Evolutionary conservation across 2,113 vertebrate genomes (phyloP).

Genomic region (Stigmatopora nigra): DNA sequence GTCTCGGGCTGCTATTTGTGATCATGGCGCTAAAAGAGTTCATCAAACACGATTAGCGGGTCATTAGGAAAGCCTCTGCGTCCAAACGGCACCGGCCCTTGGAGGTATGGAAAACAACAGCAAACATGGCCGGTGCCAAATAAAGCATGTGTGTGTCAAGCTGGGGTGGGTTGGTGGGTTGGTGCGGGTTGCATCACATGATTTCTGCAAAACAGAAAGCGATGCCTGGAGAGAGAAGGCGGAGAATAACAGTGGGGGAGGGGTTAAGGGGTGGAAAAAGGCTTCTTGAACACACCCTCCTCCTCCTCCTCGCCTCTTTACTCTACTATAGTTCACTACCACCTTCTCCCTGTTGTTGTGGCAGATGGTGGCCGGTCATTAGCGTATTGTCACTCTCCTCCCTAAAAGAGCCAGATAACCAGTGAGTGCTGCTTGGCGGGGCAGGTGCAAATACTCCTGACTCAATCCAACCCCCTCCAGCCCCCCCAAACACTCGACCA

Average conservation of each 20-base stretch:
- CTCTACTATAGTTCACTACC: conserved; percentile 23
- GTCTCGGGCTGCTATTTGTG: too few relatives aligned
- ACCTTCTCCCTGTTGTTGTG: conserved; percentile 58
- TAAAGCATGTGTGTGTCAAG: conserved; percentile 18
- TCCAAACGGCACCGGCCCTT: conserved; percentile 11
- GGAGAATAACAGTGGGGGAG: conserved; percentile 1
- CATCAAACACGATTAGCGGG: conserved; percentile 32
- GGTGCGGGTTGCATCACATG: conserved; percentile 36
- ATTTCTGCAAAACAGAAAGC: conserved; percentile 54
- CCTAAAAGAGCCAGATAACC: conserved; percentile 73
- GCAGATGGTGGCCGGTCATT: conserved; percentile 79
- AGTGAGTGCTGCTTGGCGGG: conserved; percentile 66
- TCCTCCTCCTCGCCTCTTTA: conserved; percentile 4
- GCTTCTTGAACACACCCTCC: conserved; percentile 44
- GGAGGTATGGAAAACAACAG: conserved; percentile 30
- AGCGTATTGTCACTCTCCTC: conserved; percentile 76
- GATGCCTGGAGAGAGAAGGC: conserved; percentile 35
- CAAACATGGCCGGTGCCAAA: conserved; percentile 18
- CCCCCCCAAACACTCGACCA: conserved; percentile 50
- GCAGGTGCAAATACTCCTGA: conserved; percentile 79
- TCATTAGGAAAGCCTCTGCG: conserved; percentile 22
- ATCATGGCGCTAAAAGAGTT: background rate
- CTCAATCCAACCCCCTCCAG: conserved; percentile 22
- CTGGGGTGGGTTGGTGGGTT: background rate
- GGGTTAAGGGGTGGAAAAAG: conserved; percentile 3